Base-by-base conservation (phyloP, 2,888 invertebrate genomes). In the Agrilus cyanescens region DNA sequence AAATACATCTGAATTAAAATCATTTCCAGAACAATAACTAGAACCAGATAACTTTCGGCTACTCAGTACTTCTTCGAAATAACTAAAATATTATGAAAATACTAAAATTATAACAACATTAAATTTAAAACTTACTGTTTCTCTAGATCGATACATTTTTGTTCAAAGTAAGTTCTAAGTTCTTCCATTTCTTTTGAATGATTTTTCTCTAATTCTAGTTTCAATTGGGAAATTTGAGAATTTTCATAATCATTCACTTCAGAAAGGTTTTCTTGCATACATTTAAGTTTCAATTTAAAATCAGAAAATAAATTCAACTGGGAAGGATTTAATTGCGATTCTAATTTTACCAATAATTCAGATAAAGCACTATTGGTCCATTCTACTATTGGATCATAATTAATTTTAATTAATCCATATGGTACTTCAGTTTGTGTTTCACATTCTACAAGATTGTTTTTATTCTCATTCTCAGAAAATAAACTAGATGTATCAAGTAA, bases 171-270 rank as follows among this genome's bases (percentile, higher is more conserved):
- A 8, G 76, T 82, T 36, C 86, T 70, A 41, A 87, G 61, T 57
- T 85, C 80, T 60, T 85, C 85, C 79, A 87, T 80, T 61, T 87
- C 83, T 48, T 76, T 77, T 30, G 78, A 71, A 64, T 87, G 85
- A 54, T 78, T 78, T 4, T 65, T 58, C 41, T 78, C 76, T 20
- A 84, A 62, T 54, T 82, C 82, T 20, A 69, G 63, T 41, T 73
- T 68, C 34, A 80, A 10, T 10, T 4, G 25, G 10, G 25, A 25
- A 25, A 25, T 10, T 10, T 76, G 76, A 37, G 75, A 72, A 57
- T 77, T 75, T 1, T 78, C 71, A 6, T 68, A 72, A 10, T 25
- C 10, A 25, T 25, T 10, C 10, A 8, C 10, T 4, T 25, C 10
- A 25, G 25, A 25, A 25, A 25, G 25, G 4, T 8, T 25, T 25